phyloP scores from a whole-genome alignment of 2,113 vertebrate genomes.

The Brachypodius melanocephalos region DNA sequence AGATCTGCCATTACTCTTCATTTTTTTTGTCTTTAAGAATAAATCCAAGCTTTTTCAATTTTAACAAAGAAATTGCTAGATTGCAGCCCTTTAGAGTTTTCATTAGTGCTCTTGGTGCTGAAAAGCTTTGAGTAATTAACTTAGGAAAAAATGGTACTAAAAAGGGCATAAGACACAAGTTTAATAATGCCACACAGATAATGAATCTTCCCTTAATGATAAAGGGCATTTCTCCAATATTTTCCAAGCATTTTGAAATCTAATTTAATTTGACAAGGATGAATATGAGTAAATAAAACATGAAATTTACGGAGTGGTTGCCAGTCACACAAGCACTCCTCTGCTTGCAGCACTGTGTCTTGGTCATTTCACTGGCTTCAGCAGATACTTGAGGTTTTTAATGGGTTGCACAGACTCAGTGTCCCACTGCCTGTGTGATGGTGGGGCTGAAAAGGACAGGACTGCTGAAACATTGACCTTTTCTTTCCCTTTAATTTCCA shows the following conservation, averaged over 20 bases:
- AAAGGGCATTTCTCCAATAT: slow-evolving; percentile 5
- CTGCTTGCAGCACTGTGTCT: background rate
- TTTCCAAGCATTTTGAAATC: background rate
- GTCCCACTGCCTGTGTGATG: background rate
- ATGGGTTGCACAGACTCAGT: background rate
- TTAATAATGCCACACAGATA: slow-evolving; percentile 9
- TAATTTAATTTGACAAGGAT: slow-evolving; percentile 5
- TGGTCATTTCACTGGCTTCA: background rate
- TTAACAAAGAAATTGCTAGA: background rate
- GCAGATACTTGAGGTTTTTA: background rate
- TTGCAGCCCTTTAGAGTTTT: background rate
- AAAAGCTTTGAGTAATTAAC: slow-evolving; percentile 14
- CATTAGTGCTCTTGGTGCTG: background rate
- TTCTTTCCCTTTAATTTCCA: background rate
- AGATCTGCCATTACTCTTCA: background rate
- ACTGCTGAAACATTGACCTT: background rate
- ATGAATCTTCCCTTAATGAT: slow-evolving; percentile 1
- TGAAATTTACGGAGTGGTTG: background rate
- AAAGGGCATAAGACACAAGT: background rate
- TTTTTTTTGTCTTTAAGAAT: background rate
- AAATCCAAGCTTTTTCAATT: background rate
- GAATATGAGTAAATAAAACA: slow-evolving; percentile 7
- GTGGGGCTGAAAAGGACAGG: background rate
- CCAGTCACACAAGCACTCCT: background rate
- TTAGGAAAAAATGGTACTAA: background rate